Base-by-base conservation (phyloP, 2,888 invertebrate species). In the Eupithecia centaureata region DNA sequence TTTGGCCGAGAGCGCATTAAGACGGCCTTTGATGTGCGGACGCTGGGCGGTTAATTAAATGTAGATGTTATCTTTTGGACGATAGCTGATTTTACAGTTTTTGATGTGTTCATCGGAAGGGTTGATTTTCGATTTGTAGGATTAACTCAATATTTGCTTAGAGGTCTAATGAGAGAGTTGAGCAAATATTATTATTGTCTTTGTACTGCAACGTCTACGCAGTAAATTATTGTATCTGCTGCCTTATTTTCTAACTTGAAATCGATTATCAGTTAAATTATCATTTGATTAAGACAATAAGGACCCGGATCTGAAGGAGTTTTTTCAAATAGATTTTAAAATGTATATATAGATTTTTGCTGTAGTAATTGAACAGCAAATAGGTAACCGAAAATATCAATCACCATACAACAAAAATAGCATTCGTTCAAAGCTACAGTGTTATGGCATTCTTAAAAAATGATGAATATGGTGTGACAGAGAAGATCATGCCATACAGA, bases 1-100 rank as follows among this genome's bases (percentile, higher is more conserved):
- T 90, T 88, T 87, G 79, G 88, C 89, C 89, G 83, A 84, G 88
- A 88, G 89, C 89, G 88, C 88, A 90, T 90, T 90, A 89, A 89
- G 90, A 89, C 87, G 86, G 86, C 86, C 91, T 92, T 92, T 92
- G 92, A 92, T 91, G 73, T 72, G 73, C 73, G 67, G 65, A 54
- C 52, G 65, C 63, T 67, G 86, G 83, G 84, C 86, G 82, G 83
- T 84, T 86, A 87, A 88, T 88, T 86, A 87, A 86, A 86, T 83
- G 84, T 83, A 82, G 83, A 85, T 83, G 78, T 77, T 83, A 83
- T 84, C 85, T 76, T 68, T 75, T 78, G 82, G 82, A 82, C 79
- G 83, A 80, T 81, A 75, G 73, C 70, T 78, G 78, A 82, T 78
- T 80, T 81, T 78, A 56, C 38, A 79, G 80, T 80, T 82, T 82